Base-by-base conservation (phyloP, 2,888 invertebrate genomes). In the Drosophila neonasuta region DNA sequence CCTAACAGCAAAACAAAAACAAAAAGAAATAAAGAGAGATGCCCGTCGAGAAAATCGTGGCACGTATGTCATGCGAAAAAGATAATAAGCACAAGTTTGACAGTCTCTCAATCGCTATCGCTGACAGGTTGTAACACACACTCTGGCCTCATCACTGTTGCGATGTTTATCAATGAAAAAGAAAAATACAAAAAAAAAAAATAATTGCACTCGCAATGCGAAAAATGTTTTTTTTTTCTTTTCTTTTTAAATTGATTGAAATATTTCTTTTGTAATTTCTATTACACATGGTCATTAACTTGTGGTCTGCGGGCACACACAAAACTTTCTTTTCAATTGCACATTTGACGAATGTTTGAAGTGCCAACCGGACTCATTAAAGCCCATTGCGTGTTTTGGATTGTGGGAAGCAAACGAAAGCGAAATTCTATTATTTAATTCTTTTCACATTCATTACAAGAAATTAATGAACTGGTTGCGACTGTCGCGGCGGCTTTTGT, bases 401-500 rank as follows among this genome's bases (percentile, higher is more conserved):
- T 45, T 61, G 65, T 84, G 78, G 74, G 74, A 75, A 84, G 64
- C 58, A 69, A 89, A 88, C 73, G 89, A 89, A 89, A 89, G 89
- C 80, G 88, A 89, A 89, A 89, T 88, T 88, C 82, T 89, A 86
- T 89, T 89, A 89, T 89, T 89, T 86, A 88, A 88, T 89, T 89
- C 87, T 86, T 86, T 87, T 76, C 74, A 84, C 82, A 84, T 85
- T 84, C 76, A 80, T 86, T 84, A 77, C 83, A 77, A 64, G 78
- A 78, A 76, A 77, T 82, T 80, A 81, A 85, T 80, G 78, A 79
- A 71, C 58, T 55, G 48, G 62, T 48, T 51, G 56, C 39, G 39
- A 54, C 46, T 57, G 48, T 59, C 57, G 49, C 30, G 30, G 32
- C 24, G 30, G 39, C 51, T 50, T 71, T 68, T 71, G 55, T 71